Evolutionary conservation across 1,140 invertebrate species (phyloP).

Genomic region (Plectrocnemia conspersa): DNA sequence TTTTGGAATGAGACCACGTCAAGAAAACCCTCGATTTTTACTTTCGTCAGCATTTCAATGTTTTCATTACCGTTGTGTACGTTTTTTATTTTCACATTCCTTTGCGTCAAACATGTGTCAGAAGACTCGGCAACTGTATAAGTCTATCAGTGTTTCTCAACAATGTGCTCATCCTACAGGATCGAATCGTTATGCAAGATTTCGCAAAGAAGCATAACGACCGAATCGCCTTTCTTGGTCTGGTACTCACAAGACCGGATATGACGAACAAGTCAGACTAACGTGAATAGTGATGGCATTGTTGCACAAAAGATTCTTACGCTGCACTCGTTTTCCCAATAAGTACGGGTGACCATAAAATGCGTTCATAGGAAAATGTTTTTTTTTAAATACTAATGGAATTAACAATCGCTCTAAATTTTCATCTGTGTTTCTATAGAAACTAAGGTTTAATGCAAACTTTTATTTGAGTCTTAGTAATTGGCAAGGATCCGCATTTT

Average conservation of each 20-base stretch:
- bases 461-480: too few relatives aligned
- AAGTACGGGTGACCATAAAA: too few relatives aligned
- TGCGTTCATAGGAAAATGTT: too few relatives aligned
- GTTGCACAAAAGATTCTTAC: constrained; percentile 1
- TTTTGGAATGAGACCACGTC: constrained; percentile 4
- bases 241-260: constrained; percentile 2
- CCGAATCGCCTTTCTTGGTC: background rate
- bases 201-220: background rate
- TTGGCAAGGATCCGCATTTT: too few relatives aligned
- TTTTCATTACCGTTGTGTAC: too few relatives aligned
- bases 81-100: too few relatives aligned
- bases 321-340: background rate
- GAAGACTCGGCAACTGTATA: too few relatives aligned
- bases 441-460: too few relatives aligned
- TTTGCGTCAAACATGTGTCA: too few relatives aligned
- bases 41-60: constrained; percentile 11
- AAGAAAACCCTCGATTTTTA: constrained; percentile 12
- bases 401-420: too few relatives aligned
- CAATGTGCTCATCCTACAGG: background rate
- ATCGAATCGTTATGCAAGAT: background rate
- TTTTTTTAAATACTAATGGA: too few relatives aligned
- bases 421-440: too few relatives aligned
- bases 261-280: constrained; percentile 9
- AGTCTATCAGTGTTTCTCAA: constrained; percentile 7
- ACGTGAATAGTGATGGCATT: background rate